phyloP scores from a whole-genome alignment of 2,113 vertebrate species.

The Emydura subglobosa region DNA sequence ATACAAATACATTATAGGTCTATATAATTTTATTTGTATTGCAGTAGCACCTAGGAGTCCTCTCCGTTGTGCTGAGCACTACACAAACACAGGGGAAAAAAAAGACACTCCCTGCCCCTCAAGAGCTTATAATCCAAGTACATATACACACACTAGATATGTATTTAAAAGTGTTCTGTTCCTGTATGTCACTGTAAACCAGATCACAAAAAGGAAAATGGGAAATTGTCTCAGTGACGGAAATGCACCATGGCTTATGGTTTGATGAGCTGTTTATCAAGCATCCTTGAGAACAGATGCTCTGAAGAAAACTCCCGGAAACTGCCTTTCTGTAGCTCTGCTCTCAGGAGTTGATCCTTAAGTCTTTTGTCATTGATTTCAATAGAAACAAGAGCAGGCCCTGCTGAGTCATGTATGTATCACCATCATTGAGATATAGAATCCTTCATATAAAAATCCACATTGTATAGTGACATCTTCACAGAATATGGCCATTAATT shows the following conservation, averaged over 20 bases:
- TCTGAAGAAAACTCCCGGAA: background rate
- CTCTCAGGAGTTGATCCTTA: background rate
- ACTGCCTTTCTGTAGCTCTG: background rate
- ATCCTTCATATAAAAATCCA: background rate
- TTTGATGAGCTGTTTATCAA: background rate
- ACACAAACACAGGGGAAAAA: background rate
- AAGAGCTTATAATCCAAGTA: background rate
- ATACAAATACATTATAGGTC: no score
- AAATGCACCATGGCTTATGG: background rate
- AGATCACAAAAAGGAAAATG: background rate
- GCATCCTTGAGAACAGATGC: background rate
- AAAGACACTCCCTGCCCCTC: background rate
- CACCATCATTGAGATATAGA: background rate
- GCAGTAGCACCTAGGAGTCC: no score
- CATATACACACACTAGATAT: background rate
- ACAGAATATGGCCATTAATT: background rate
- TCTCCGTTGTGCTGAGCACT: background rate
- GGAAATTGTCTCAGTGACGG: background rate
- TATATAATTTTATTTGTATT: no score
- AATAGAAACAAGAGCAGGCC: background rate
- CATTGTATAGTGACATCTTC: background rate
- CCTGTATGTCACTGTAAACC: background rate
- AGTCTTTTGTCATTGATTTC: background rate
- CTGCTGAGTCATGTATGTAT: background rate
- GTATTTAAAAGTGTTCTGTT: background rate